Percentiles rank a stretch among this genome's conserved stretches.
phyloP scores from a whole-genome alignment of 1,140 invertebrate species.

The Mylabris phalerata region DNA sequence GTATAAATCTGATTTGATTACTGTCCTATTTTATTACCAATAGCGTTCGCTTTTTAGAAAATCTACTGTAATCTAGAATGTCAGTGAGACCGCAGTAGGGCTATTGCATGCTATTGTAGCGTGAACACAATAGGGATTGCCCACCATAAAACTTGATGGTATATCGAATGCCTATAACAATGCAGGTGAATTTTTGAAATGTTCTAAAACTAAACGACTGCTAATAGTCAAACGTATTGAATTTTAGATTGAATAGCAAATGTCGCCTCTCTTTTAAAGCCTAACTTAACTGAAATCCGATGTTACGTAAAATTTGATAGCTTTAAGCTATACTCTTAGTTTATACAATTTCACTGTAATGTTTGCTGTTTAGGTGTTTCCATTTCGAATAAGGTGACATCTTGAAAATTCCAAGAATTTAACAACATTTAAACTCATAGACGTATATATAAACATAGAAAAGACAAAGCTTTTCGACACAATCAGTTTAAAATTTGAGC shows the following conservation, averaged over 20 bases:
- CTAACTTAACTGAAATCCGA: slow-evolving; percentile 5
- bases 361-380: too few relatives aligned
- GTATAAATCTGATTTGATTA: slow-evolving; percentile 23
- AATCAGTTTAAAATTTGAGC: too few relatives aligned
- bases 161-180: slow-evolving; percentile 15
- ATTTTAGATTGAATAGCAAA: slow-evolving; percentile 4
- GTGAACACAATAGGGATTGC: slow-evolving; percentile 19
- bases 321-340: too few relatives aligned
- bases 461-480: too few relatives aligned
- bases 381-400: too few relatives aligned
- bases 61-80: slow-evolving; percentile 19
- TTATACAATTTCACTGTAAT: too few relatives aligned
- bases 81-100: slow-evolving; percentile 19
- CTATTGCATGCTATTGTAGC: slow-evolving; percentile 21
- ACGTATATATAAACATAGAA: too few relatives aligned
- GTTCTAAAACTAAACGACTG: slow-evolving; percentile 17
- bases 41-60: slow-evolving; percentile 12
- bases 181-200: slow-evolving; percentile 23
- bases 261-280: slow-evolving; percentile 1
- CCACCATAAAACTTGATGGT: slow-evolving; percentile 22
- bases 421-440: too few relatives aligned
- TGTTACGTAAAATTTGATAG: neutral
- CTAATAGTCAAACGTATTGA: slow-evolving; percentile 13
- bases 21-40: slow-evolving; percentile 23
- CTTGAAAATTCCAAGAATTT: too few relatives aligned